Evolutionary conservation across 1,140 invertebrate genomes (phyloP).

Genomic region (Agrilus planipennis): DNA sequence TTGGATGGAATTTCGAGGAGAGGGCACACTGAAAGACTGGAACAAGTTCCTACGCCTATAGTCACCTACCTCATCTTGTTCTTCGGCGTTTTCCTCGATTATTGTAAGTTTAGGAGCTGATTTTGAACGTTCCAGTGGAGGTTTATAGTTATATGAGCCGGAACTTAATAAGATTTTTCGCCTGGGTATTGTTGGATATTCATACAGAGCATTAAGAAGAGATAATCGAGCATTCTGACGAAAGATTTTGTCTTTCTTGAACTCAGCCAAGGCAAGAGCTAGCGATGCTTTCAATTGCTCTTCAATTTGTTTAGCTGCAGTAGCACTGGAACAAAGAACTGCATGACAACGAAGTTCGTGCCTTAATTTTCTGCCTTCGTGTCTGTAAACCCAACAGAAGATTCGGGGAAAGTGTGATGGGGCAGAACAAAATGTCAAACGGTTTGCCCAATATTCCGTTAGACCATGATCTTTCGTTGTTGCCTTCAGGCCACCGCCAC

Average conservation of each 20-base stretch:
- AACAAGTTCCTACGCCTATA: constrained; percentile 14
- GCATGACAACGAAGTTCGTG: constrained; percentile 96
- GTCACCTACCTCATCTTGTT: constrained; percentile 55
- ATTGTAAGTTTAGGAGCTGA: constrained; percentile 88
- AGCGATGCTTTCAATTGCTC: constrained; percentile 52
- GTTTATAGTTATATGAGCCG: constrained; percentile 70
- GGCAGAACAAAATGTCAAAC: constrained; percentile 88
- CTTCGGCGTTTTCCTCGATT: constrained; percentile 85
- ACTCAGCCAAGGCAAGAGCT: constrained; percentile 81
- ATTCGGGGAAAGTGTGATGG: constrained; percentile 79
- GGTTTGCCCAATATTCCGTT: constrained; percentile 93
- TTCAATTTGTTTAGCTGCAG: constrained; percentile 70
- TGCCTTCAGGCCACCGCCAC: constrained; percentile 85
- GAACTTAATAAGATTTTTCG: constrained; percentile 69
- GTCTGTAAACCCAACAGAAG: constrained; percentile 81
- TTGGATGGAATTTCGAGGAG: no score
- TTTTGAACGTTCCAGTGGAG: constrained; percentile 86
- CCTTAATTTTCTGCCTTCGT: constrained; percentile 89
- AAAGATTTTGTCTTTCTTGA: constrained; percentile 84
- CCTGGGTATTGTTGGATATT: constrained; percentile 69
- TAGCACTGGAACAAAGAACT: constrained; percentile 85
- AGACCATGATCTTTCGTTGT: constrained; percentile 93
- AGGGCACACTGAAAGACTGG: not conserved
- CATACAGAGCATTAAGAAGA: constrained; percentile 73
- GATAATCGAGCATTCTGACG: constrained; percentile 91